These are phyloP conservation scores for Neolamprologus modestus DNA, from an alignment of 2,113 vertebrate genomes.

Conservation along the genomic window DNA sequence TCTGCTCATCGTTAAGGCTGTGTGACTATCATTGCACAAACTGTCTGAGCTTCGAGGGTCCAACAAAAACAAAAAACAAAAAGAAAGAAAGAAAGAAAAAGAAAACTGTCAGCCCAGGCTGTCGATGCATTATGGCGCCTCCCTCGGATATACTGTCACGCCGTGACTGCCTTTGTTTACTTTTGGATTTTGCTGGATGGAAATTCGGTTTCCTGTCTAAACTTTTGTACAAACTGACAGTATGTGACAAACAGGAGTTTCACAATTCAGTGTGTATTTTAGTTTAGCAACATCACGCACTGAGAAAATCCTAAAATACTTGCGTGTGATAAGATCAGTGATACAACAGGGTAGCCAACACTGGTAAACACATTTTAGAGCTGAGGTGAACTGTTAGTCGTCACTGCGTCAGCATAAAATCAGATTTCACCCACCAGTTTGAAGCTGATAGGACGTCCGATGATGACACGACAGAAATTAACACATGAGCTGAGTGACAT, in stretches of 20 bases:
- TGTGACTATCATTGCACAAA: background rate
- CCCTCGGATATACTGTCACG: conserved; percentile 21
- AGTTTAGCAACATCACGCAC: background rate
- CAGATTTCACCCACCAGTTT: background rate
- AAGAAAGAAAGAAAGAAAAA: background rate
- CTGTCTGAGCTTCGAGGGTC: background rate
- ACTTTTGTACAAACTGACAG: background rate
- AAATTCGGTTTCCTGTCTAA: background rate
- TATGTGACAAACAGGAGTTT: background rate
- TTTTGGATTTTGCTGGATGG: background rate
- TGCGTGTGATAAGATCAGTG: background rate
- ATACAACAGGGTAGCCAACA: background rate
- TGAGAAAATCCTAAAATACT: background rate
- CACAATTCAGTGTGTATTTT: background rate
- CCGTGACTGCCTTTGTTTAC: background rate
- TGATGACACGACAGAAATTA: background rate
- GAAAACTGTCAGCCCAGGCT: background rate
- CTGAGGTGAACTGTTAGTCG: background rate
- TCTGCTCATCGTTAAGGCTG: background rate
- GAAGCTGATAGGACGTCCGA: background rate
- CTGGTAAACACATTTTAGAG: background rate
- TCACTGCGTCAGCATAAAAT: background rate
- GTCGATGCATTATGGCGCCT: conserved; percentile 21
- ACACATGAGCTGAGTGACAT: background rate
- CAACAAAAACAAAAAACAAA: background rate